phyloP scores from a whole-genome alignment of 2,888 invertebrate genomes.

The Apodemia mormo region DNA sequence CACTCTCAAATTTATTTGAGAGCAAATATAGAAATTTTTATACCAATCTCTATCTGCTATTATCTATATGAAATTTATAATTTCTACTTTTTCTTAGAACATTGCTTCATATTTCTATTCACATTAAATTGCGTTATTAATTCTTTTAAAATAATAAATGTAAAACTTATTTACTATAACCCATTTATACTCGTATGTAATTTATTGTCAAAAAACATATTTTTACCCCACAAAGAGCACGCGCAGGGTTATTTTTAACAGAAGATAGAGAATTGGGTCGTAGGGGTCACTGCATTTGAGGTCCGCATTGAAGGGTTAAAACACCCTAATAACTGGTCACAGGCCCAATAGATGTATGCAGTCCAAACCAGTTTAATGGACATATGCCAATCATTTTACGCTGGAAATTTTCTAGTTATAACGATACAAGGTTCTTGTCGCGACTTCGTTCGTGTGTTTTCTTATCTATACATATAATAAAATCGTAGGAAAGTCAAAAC shows the following conservation, averaged over 20 bases:
- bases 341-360: constrained; percentile 36
- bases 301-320: constrained; percentile 64
- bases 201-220: constrained; percentile 52
- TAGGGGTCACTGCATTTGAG: constrained; percentile 60
- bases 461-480: too few relatives aligned
- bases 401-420: background rate
- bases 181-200: background rate
- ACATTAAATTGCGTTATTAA: too few relatives aligned
- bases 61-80: too few relatives aligned
- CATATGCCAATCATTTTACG: constrained; percentile 1
- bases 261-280: constrained; percentile 65
- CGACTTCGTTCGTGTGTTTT: background rate
- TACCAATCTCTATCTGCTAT: too few relatives aligned
- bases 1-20: too few relatives aligned
- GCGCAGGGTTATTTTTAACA: constrained; percentile 63
- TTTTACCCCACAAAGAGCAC: constrained; percentile 63
- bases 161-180: background rate
- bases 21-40: too few relatives aligned
- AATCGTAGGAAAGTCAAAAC: too few relatives aligned
- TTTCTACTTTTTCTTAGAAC: too few relatives aligned
- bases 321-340: constrained; percentile 69
- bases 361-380: constrained; percentile 31
- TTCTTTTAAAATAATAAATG: background rate
- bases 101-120: too few relatives aligned
- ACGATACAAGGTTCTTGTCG: background rate